Base-by-base conservation (phyloP, 2,888 invertebrate species). In the Hartigia nigra region DNA sequence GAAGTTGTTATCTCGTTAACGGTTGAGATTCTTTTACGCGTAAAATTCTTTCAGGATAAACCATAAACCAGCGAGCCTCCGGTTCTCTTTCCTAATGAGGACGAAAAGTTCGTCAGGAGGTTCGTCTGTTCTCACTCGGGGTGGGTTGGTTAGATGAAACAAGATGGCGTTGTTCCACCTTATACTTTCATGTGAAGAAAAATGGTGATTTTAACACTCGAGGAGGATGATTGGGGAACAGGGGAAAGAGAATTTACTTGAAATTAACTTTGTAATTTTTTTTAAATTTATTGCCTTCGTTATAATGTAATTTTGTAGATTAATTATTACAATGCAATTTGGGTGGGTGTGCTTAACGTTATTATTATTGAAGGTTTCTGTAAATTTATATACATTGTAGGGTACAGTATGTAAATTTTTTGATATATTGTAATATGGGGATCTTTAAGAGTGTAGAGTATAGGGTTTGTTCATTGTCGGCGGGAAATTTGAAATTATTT, bases 1-100 rank as follows among this genome's bases (percentile, higher is more conserved):
- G 79, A 81, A 81, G 81, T 82, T 83, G 83, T 83, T 82, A 79
- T 81, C 80, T 83, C 81, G 81, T 82, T 83, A 83, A 81, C 76
- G 81, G 81, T 81, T 78, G 78, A 77, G 80, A 80, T 81, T 82
- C 77, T 82, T 82, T 82, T 78, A 80, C 55, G 55, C 55, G 55
- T 55, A 55, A 55, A 55, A 55, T 55, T 55, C 55, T 55, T 55
- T 55, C 23, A 55, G 55, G 55, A 55, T 55, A 55, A 55, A 23
- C 55, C 55, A 77, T 74, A 78, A 76, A 80, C 77, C 74, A 80
- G 72, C 74, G 55, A 76, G 72, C 77, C 74, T 78, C 79, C 76
- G 76, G 76, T 81, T 74, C 80, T 75, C 80, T 81, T 80, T 78
- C 78, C 80, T 82, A 82, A 81, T 82, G 81, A 31, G 31, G 31